These are phyloP conservation scores for Spondyliosoma cantharus DNA, from an alignment of 2,797 vertebrate genomes.

Conservation along the genomic window DNA sequence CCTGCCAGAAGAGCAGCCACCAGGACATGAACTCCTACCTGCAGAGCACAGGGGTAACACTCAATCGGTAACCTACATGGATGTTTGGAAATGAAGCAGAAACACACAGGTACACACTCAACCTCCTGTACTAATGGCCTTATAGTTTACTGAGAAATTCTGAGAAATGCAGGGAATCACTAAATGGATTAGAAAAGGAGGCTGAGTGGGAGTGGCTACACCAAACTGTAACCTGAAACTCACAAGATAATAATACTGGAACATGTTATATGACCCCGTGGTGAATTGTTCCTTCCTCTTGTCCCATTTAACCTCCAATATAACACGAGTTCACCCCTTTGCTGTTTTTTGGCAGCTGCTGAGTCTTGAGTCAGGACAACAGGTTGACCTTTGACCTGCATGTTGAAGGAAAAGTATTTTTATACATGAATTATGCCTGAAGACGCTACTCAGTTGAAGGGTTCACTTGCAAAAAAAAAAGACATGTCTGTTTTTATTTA, in stretches of 20 bases:
- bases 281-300: slow-evolving; percentile 24
- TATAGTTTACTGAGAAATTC: background rate
- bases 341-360: slow-evolving; percentile 45
- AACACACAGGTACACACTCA: background rate
- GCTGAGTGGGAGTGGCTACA: background rate
- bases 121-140: slow-evolving; percentile 8
- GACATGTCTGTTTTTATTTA: background rate
- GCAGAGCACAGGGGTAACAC: slow-evolving; percentile 41
- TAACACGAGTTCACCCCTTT: slow-evolving; percentile 33
- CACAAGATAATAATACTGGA: slow-evolving; percentile 13
- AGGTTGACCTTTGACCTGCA: slow-evolving; percentile 21
- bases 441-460: background rate
- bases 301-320: slow-evolving; percentile 15
- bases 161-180: slow-evolving; percentile 5
- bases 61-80: slow-evolving; percentile 5
- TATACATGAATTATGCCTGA: background rate
- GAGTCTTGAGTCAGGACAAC: slow-evolving; percentile 10
- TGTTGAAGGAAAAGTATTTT: background rate
- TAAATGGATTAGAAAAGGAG: background rate
- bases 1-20: slow-evolving; percentile 78
- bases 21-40: slow-evolving; percentile 11
- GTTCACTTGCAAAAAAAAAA: background rate
- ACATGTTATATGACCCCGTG: slow-evolving; percentile 21
- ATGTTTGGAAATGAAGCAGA: background rate
- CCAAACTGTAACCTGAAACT: slow-evolving; percentile 6